A percentile compares a stretch with the other conserved stretches of the same genome.
phyloP scores from a whole-genome alignment of 2,888 invertebrate genomes.

The Drosophila formosana region DNA sequence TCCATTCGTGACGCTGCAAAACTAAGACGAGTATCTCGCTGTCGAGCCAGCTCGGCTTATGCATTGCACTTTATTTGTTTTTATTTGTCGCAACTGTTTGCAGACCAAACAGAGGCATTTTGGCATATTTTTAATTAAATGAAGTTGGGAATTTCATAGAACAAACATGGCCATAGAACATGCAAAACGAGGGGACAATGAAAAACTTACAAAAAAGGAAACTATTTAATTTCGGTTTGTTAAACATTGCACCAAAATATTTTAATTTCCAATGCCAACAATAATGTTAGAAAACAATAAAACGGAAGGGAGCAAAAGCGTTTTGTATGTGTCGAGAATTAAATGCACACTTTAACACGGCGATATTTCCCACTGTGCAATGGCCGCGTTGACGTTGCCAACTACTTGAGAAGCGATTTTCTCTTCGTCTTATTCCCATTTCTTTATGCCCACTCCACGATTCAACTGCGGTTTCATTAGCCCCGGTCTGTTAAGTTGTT shows the following conservation, averaged over 20 bases:
- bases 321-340: not conserved
- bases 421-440: constrained; percentile 65
- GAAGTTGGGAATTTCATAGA: not conserved
- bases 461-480: constrained; percentile 79
- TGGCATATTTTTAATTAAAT: constrained; percentile 6
- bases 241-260: not conserved
- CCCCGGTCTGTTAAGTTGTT: constrained; percentile 66
- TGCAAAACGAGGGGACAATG: not conserved
- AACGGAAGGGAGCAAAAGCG: not conserved
- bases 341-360: not conserved
- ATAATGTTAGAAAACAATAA: not conserved
- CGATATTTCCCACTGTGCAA: constrained; percentile 38
- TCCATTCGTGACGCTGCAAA: not conserved
- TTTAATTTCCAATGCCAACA: not conserved
- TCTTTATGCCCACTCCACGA: constrained; percentile 27
- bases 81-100: not conserved
- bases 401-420: constrained; percentile 78
- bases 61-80: not conserved
- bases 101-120: not conserved
- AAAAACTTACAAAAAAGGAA: not conserved
- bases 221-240: not conserved
- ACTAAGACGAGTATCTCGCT: not conserved
- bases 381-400: constrained; percentile 29
- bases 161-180: constrained; percentile 1
- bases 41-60: not conserved